These are phyloP conservation scores for Sakesphorus luctuosus DNA, from an alignment of 2,113 vertebrate genomes.

Conservation along the genomic window DNA sequence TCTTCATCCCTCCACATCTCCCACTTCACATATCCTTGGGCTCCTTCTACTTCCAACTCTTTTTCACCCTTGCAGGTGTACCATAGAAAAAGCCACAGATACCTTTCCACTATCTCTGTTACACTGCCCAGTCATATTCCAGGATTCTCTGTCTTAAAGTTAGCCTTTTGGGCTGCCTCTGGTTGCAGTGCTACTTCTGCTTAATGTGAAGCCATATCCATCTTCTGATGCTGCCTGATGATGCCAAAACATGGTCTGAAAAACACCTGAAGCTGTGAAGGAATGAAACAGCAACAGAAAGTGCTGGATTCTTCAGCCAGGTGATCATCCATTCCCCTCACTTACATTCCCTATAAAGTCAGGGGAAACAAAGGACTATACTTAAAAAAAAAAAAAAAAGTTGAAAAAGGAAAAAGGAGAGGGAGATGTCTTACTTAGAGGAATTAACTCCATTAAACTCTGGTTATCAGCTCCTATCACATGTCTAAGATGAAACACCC, in stretches of 20 bases:
- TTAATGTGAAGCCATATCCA: neutral
- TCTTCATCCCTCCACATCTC: neutral
- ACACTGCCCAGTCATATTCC: neutral
- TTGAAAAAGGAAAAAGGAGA: neutral
- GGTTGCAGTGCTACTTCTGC: neutral
- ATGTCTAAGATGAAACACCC: neutral
- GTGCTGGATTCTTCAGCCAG: neutral
- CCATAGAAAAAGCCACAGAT: neutral
- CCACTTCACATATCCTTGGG: neutral
- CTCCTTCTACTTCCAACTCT: neutral
- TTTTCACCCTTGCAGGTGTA: neutral
- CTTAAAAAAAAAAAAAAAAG: neutral
- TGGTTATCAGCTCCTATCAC: neutral
- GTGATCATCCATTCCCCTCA: neutral
- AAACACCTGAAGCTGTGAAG: neutral
- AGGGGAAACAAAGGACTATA: neutral
- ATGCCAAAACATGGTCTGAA: neutral
- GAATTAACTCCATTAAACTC: neutral
- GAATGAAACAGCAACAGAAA: neutral
- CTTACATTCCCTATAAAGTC: neutral
- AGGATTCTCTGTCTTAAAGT: neutral
- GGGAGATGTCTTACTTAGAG: neutral
- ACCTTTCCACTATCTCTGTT: neutral
- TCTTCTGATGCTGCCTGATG: neutral
- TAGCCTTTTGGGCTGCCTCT: neutral